These are phyloP conservation scores for Taeniopygia guttata DNA, from an alignment of 2,797 vertebrate species.

Conservation along the genomic window DNA sequence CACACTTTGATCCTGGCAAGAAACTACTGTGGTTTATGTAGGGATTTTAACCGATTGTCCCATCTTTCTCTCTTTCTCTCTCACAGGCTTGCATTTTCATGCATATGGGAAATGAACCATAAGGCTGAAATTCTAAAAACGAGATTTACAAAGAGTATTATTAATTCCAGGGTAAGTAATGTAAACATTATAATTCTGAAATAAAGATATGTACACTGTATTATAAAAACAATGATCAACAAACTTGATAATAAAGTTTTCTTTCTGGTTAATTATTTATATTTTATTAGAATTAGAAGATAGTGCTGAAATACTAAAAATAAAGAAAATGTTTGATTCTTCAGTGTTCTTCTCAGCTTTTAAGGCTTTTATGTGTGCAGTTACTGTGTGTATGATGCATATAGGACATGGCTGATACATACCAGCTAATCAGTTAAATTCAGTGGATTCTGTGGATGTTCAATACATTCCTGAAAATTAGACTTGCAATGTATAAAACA, in stretches of 20 bases:
- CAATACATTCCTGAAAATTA: background rate
- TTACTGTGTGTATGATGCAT: background rate
- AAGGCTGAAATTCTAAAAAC: conserved; percentile 90
- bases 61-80: background rate
- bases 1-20: background rate
- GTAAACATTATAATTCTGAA: background rate
- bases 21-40: background rate
- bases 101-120: conserved; percentile 95
- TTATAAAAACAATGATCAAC: background rate
- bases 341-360: background rate
- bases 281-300: background rate
- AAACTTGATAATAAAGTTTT: background rate
- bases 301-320: background rate
- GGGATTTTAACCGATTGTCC: background rate
- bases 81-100: conserved; percentile 91
- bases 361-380: background rate
- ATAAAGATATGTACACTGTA: background rate
- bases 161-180: conserved; percentile 92
- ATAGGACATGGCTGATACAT: background rate
- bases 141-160: conserved; percentile 92
- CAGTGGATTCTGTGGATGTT: background rate
- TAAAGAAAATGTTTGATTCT: background rate
- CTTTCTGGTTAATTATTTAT: background rate
- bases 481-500: background rate
- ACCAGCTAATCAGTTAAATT: background rate